phyloP scores from a whole-genome alignment of 2,888 invertebrate species.

The Griposia aprilina region DNA sequence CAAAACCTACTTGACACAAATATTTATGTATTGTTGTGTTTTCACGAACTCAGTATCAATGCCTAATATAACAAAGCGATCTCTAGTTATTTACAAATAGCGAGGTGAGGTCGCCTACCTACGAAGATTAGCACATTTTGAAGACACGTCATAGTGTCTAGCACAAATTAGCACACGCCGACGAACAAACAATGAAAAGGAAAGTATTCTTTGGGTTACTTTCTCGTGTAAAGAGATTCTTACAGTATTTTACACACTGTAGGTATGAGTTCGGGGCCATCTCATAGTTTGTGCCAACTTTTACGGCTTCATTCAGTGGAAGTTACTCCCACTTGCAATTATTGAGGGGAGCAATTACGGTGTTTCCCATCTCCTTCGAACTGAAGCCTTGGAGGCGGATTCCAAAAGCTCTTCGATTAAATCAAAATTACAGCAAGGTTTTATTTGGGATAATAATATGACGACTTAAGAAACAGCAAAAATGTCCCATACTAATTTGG shows the following conservation, averaged over 20 bases:
- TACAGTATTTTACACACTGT: conserved; percentile 34
- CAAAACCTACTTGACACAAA: conserved; percentile 9
- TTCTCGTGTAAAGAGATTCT: conserved; percentile 28
- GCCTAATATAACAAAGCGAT: conserved; percentile 5
- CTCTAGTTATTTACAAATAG: conserved; percentile 29
- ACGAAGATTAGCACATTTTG: conserved; percentile 44
- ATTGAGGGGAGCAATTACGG: conserved; percentile 24
- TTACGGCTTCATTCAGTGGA: conserved; percentile 18
- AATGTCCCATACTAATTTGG: conserved; percentile 15
- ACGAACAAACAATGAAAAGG: conserved; percentile 43
- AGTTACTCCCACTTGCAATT: conserved; percentile 20
- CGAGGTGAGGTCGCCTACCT: conserved; percentile 32
- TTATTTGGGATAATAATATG: not conserved
- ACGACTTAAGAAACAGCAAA: conserved; percentile 1
- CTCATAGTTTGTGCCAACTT: conserved; percentile 19
- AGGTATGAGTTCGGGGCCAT: not conserved
- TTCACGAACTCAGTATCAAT: conserved; percentile 22
- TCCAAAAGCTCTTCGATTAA: conserved; percentile 1
- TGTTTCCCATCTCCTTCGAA: not conserved
- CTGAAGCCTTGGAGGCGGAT: not conserved
- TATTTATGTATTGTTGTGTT: conserved; percentile 26
- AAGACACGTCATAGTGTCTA: conserved; percentile 31
- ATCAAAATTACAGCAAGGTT: not conserved
- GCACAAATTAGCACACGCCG: conserved; percentile 31
- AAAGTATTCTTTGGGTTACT: conserved; percentile 42